Evolutionary conservation across 2,113 vertebrate species (phyloP).

Genomic region (Phaetusa simplex): DNA sequence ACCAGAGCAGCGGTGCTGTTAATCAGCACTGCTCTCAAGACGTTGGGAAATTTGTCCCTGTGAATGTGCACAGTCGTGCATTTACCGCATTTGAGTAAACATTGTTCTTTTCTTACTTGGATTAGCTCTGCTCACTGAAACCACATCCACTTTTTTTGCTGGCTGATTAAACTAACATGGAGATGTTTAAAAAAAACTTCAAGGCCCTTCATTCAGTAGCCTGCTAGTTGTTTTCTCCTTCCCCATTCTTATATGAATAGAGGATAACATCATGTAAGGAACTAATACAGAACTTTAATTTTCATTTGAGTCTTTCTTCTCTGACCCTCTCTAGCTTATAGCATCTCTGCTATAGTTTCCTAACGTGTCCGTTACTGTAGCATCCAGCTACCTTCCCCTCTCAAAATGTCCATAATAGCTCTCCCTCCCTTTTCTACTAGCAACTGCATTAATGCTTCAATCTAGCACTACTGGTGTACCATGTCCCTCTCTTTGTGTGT

Average conservation of each 20-base stretch:
- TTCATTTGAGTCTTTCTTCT: background rate
- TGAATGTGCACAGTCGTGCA: background rate
- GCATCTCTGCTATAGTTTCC: background rate
- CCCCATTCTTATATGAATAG: background rate
- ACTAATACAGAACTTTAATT: background rate
- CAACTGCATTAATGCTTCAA: background rate
- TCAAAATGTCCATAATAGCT: background rate
- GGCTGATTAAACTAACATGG: background rate
- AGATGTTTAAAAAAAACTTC: background rate
- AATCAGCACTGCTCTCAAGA: background rate
- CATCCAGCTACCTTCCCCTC: background rate
- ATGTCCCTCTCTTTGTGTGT: background rate
- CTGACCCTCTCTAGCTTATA: background rate
- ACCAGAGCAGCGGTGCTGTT: background rate
- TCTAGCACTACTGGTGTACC: too few relatives aligned
- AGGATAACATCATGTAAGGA: background rate
- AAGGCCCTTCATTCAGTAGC: background rate
- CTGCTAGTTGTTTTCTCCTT: background rate
- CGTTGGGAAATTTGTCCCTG: background rate
- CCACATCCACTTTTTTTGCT: constrained; percentile 9
- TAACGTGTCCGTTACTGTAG: rapidly evolving
- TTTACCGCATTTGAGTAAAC: background rate
- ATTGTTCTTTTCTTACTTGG: background rate
- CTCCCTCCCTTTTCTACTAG: background rate
- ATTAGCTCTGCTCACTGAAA: constrained; percentile 4